These are phyloP conservation scores for Zygaena filipendulae DNA, from an alignment of 2,888 invertebrate species.

Conservation along the genomic window DNA sequence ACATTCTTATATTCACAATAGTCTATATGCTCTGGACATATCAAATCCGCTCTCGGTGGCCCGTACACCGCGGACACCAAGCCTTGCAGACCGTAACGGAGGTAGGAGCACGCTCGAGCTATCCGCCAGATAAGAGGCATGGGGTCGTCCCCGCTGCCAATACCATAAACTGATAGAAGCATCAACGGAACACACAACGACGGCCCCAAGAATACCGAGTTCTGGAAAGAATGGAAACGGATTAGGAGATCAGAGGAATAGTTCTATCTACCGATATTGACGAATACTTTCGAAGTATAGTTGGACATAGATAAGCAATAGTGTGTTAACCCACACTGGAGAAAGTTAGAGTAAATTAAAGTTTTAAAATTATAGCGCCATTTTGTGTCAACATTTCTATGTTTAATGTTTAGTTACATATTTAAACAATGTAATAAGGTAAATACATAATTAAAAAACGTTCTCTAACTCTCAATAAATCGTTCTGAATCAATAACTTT, in stretches of 20 bases:
- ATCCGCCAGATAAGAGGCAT: conserved; percentile 80
- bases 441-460: too few species aligned
- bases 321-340: too few species aligned
- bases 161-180: conserved; percentile 86
- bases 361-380: too few species aligned
- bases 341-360: too few species aligned
- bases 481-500: too few species aligned
- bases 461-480: too few species aligned
- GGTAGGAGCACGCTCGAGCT: conserved; percentile 84
- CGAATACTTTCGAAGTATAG: too few species aligned
- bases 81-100: conserved; percentile 85
- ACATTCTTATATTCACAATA: conserved; percentile 83
- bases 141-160: conserved; percentile 80
- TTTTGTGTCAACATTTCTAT: too few species aligned
- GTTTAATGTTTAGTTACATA: too few species aligned
- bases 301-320: too few species aligned
- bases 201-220: conserved; percentile 91
- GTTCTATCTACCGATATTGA: conserved; percentile 4
- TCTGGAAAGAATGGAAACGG: conserved; percentile 68
- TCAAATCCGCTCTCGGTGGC: conserved; percentile 75
- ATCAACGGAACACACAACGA: conserved; percentile 88
- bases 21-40: conserved; percentile 76
- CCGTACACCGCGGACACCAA: conserved; percentile 85
- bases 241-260: conserved; percentile 13
- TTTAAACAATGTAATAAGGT: too few species aligned